Evolutionary conservation across 2,797 vertebrate genomes (phyloP).

Genomic region (Gallirallus australis): DNA sequence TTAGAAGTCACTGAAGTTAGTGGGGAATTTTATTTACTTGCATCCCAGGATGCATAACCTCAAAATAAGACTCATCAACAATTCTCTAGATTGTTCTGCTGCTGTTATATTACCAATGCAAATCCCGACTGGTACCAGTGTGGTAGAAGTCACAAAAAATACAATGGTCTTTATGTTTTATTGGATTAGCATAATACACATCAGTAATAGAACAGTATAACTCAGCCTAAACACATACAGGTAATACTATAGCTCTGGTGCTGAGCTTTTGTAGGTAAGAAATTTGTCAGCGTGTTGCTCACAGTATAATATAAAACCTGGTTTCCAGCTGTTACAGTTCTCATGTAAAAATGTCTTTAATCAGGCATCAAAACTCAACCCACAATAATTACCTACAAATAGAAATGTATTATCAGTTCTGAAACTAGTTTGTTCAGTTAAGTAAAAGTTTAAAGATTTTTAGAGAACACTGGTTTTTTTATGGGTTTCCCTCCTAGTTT

Average conservation of each 20-base stretch:
- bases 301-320: not conserved
- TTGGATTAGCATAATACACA: not conserved
- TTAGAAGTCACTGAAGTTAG: not conserved
- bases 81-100: slow-evolving; percentile 16
- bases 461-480: not conserved
- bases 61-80: not conserved
- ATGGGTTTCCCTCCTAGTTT: not conserved
- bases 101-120: slow-evolving; percentile 40
- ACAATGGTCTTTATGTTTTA: slow-evolving; percentile 34
- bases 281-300: not conserved
- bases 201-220: not conserved
- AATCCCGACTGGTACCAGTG: slow-evolving; percentile 31
- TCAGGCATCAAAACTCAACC: not conserved
- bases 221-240: not conserved
- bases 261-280: not conserved
- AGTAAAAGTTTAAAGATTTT: not conserved
- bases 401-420: not conserved
- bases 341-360: slow-evolving; percentile 23
- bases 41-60: not conserved
- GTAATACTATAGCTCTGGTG: not conserved
- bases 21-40: not conserved
- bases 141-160: slow-evolving; percentile 12
- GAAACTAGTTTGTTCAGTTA: not conserved
- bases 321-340: slow-evolving; percentile 19
- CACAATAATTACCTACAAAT: not conserved